Evolutionary conservation across 2,113 vertebrate genomes (phyloP).

Genomic region (Myrmophylax atrothorax): DNA sequence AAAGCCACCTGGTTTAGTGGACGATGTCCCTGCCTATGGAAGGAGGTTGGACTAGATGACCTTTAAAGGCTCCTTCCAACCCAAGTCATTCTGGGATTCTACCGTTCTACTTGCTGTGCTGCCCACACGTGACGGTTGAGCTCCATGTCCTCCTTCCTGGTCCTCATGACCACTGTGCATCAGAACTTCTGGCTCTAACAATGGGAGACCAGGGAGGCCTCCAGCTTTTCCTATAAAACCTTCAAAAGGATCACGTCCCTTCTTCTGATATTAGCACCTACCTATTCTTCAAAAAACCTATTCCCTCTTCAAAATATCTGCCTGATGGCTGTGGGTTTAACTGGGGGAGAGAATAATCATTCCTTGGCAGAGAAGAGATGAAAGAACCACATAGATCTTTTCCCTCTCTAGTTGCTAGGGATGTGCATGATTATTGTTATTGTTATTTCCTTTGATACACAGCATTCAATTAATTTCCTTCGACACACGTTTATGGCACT

Average conservation of each 20-base stretch:
- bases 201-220: not conserved
- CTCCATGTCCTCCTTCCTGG: not conserved
- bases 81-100: not conserved
- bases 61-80: not conserved
- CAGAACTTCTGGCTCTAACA: rapidly evolving
- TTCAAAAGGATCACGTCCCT: rapidly evolving
- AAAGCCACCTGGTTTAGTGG: not conserved
- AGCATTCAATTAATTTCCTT: constrained; percentile 66
- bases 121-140: rapidly evolving
- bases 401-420: constrained; percentile 26
- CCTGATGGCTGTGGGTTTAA: not conserved
- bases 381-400: constrained; percentile 1
- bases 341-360: not conserved
- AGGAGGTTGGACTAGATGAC: too few species aligned
- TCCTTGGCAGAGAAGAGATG: not conserved
- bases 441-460: constrained; percentile 49
- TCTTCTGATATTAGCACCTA: not conserved
- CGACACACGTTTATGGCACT: not conserved
- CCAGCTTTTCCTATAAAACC: rapidly evolving
- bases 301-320: not conserved
- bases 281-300: not conserved
- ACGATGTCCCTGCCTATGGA: not conserved
- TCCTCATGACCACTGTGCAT: not conserved
- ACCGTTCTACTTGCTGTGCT: not conserved
- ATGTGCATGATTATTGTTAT: constrained; percentile 33